Conservation (phyloP, 2,113 vertebrate genomes). For the Nannobrachium achirus region DNA sequence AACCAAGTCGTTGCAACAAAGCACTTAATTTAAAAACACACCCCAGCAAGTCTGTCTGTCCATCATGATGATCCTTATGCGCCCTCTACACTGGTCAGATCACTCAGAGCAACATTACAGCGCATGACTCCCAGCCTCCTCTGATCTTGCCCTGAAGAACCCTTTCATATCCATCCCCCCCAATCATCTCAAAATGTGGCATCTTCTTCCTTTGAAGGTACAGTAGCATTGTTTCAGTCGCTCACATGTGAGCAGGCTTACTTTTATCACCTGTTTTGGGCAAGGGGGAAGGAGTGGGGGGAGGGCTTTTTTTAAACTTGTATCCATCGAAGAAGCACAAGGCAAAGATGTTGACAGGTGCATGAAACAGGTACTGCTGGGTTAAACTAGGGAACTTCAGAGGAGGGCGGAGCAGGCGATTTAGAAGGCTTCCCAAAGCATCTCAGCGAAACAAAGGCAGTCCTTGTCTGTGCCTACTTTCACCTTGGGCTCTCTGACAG, state of each 20-base stretch:
- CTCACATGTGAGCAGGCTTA: slow-evolving; percentile 71
- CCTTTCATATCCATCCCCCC: slow-evolving; percentile 71
- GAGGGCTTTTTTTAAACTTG: slow-evolving; percentile 71
- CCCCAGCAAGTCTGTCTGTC: slow-evolving; percentile 24
- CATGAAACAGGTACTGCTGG: slow-evolving; percentile 61
- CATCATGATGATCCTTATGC: slow-evolving; percentile 37
- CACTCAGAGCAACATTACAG: slow-evolving; percentile 55
- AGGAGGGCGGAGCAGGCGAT: slow-evolving; percentile 34
- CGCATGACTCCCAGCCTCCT: slow-evolving; percentile 58
- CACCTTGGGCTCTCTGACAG: slow-evolving; percentile 23
- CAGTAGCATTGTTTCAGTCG: slow-evolving; percentile 69
- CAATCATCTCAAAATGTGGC: slow-evolving; percentile 73
- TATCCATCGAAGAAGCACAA: slow-evolving; percentile 70
- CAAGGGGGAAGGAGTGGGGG: slow-evolving; percentile 45
- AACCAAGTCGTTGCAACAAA: slow-evolving; percentile 8
- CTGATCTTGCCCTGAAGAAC: slow-evolving; percentile 72
- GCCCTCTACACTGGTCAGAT: slow-evolving; percentile 70
- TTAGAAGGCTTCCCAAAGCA: slow-evolving; percentile 56
- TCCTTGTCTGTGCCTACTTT: background rate
- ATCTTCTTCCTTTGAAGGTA: slow-evolving; percentile 75
- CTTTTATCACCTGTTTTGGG: slow-evolving; percentile 78
- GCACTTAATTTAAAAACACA: slow-evolving; percentile 27
- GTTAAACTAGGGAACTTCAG: slow-evolving; percentile 68
- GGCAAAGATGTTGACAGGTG: slow-evolving; percentile 65
- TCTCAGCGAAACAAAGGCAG: slow-evolving; percentile 15